Percentiles rank a stretch among this genome's conserved stretches.
Evolutionary conservation across 2,113 vertebrate species (phyloP).

Genomic region (Bufo bufo): DNA sequence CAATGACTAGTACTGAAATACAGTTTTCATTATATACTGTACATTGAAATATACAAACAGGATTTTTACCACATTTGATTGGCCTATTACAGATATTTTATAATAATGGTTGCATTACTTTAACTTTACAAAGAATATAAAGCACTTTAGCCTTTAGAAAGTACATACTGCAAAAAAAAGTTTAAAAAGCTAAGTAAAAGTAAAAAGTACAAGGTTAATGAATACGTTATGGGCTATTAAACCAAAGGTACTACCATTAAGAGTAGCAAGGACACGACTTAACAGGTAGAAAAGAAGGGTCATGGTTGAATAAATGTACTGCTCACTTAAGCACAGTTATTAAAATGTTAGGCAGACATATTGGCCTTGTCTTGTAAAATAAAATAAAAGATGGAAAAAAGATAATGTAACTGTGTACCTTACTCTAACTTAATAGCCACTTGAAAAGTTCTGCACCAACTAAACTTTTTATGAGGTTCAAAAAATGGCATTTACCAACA

Average conservation of each 20-base stretch:
- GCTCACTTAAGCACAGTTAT: constrained; percentile 41
- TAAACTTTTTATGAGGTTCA: not conserved
- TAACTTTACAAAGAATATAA: not conserved
- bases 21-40: not conserved
- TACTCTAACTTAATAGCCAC: not conserved
- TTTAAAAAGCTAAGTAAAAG: constrained; percentile 37
- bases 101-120: not conserved
- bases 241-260: constrained; percentile 22
- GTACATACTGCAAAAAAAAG: constrained; percentile 22
- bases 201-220: constrained; percentile 51
- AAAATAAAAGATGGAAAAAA: not conserved
- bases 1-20: not conserved
- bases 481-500: not conserved
- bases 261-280: constrained; percentile 36
- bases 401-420: constrained; percentile 5
- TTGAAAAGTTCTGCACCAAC: not conserved
- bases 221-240: constrained; percentile 36
- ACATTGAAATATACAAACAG: not conserved
- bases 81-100: not conserved
- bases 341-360: constrained; percentile 43
- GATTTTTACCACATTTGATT: not conserved
- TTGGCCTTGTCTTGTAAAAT: constrained; percentile 39
- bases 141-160: not conserved
- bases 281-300: constrained; percentile 22
- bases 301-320: constrained; percentile 40